A percentile compares a stretch with the other conserved stretches of the same genome.
phyloP scores from a whole-genome alignment of 2,888 invertebrate species.

The Coelinius sp. region DNA sequence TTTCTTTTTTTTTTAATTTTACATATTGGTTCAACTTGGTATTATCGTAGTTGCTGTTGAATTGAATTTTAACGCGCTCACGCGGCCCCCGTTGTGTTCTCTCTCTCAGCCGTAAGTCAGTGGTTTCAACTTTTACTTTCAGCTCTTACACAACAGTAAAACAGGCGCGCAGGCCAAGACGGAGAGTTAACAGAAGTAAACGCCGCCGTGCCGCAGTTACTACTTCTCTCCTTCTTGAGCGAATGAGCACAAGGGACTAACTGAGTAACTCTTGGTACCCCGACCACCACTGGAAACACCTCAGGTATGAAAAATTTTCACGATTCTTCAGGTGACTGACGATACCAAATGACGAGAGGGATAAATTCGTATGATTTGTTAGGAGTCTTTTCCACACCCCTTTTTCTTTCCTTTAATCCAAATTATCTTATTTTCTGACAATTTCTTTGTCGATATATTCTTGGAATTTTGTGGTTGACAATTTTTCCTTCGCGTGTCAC shows the following conservation, averaged over 20 bases:
- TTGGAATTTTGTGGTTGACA: neutral
- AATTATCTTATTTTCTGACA: neutral
- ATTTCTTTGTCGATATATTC: neutral
- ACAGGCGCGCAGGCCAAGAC: constrained; percentile 10
- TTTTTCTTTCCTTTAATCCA: neutral
- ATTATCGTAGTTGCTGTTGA: neutral
- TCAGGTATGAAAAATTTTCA: neutral
- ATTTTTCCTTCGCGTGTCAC: neutral
- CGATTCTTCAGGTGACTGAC: neutral
- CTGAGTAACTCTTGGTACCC: constrained; percentile 5
- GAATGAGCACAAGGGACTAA: neutral
- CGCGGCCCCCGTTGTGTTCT: constrained; percentile 52
- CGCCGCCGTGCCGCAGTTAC: neutral
- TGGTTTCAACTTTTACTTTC: constrained; percentile 71
- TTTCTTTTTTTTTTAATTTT: neutral
- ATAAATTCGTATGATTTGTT: neutral
- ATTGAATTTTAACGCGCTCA: constrained; percentile 63
- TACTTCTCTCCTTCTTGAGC: neutral
- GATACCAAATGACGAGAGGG: neutral
- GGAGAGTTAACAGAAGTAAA: constrained; percentile 15
- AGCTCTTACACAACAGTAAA: constrained; percentile 68
- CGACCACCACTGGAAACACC: neutral
- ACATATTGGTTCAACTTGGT: too few relatives aligned
- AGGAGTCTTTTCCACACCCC: too few relatives aligned
- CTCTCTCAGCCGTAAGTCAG: constrained; percentile 59